Evolutionary conservation across 2,797 vertebrate genomes (phyloP), one percentile per base, ranked within the genome.

Genomic region (Phoeniculus purpureus): DNA sequence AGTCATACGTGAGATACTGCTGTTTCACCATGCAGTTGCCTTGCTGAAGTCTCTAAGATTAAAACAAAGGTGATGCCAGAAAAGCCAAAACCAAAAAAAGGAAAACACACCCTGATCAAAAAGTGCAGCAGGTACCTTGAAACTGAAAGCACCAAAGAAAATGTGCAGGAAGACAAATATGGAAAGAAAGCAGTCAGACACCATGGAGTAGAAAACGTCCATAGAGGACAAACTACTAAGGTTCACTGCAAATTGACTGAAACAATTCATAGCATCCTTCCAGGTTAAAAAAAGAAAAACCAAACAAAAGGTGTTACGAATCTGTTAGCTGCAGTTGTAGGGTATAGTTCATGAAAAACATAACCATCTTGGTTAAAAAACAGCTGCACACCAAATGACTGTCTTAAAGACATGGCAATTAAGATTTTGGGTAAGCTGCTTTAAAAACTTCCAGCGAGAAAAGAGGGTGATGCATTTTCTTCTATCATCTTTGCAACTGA

Each of bases 101-200:
- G 8, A 32, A 27, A 15, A 16, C 7, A 1, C 0, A 1, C 5
- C 12, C 45, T 17, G 31, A 16, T 2, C 14, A 7, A 23, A 67
- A 60, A 31, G 3, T 3, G 10, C 12, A 64, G 17, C 7, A 81
- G 14, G 13, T 43, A 85, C 10, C 23, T 23, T 60, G 34, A 51
- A 87, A 68, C 9, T 12, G 8, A 90, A 3, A 65, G 5, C 22
- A 34, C 27, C 17, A n/a, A 17, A 77, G 18, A 78, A 92, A 86
- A 60, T 19, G 13, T 50, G 11, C 31, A 89, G 3, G 19, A 73
- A 56, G 25, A 87, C 15, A 94, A 89, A 75, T 16, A 81, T 4
- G 6, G 40, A 75, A 90, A 90, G 12, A 90, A 85, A 9, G 9
- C 8, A 72, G 3, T 15, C 75, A 80, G 82, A 90, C 83, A 65